Evolutionary conservation across 2,113 vertebrate genomes (phyloP), one percentile per base, ranked within the genome.

Genomic region (Grammomys surdaster): DNA sequence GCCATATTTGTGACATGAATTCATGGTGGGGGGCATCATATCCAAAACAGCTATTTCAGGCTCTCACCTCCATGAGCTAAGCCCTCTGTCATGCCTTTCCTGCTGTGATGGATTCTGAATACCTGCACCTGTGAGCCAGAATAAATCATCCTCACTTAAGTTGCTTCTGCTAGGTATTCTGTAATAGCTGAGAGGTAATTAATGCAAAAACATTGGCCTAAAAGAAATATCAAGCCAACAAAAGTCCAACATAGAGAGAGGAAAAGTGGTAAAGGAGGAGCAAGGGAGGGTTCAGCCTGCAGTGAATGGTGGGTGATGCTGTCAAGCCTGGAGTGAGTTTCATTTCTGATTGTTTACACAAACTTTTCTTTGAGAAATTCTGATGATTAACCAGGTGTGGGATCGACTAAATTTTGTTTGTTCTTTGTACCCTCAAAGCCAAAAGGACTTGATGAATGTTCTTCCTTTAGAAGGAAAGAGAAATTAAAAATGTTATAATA

Each of bases 211-310:
- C 58, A 85, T 28, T 72, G 70, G 89, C 40, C 24, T 70, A 76
- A 90, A 93, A 95, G 60, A 92, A 85, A 19, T 51, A 89, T 75
- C 22, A 58, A 88, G n/a, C 5, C 36, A 95, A n/a, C 72, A 88
- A 65, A 93, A 90, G 16, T 82, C 14, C 80, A 31, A 13, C 48
- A 48, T 4, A 33, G 31, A 91, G 16, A 31, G 28, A 56, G 10
- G 65, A 75, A 96, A 93, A 14, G 54, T 40, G 40, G 11, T 43
- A 6, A 87, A 90, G 54, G 33, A 72, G 5, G 54, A 60, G 26
- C 7, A 24, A 73, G 19, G 22, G 16, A 72, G 5, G 12, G 6
- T 69, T 78, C 28, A 43, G 9, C 7, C 20, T 95, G 19, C n/a
- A 63, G 14, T n/a, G n/a, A 69, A 90, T 17, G 10, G 77, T 9